Base-by-base conservation (phyloP, 2,797 vertebrate species). In the Lagocephalus sceleratus region DNA sequence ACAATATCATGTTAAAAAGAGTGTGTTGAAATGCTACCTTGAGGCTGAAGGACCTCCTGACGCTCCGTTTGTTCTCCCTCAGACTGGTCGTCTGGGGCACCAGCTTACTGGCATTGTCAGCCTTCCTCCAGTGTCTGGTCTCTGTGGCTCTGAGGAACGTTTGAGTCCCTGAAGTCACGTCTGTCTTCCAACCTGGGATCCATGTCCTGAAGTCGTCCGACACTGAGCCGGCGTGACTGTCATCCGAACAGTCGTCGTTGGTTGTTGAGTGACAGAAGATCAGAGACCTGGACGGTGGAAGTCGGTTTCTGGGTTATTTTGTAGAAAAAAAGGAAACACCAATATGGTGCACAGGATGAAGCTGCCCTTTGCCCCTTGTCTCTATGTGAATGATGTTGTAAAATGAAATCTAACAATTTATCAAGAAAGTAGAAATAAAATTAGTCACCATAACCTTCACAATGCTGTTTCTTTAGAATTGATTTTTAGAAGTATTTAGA, bases 201-300 rank as follows among this genome's bases (percentile, higher is more conserved):
- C 73, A 84, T 2, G 49, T 71, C 29, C 78, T 22, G 14, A 75
- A 69, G 0, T 14, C 39, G 7, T 90, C 90, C 8, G 87, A 86
- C 8, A 82, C 60, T 6, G 90, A 86, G 0, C 85, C 67, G 14
- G 60, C 25, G 22, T 76, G 88, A 54, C 82, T 90, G 68, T 94
- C 93, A 0, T 95, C 93, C 0, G 89, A 89, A 60, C 87, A 72
- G 1, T 95, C 95, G 0, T 97, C 94, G 0, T 86, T 92, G 59
- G 71, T 90, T 76, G 87, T 91, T 6, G 92, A 89, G 11, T 92
- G 91, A 62, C 95, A 98, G 47, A 97, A 91, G 55, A 96, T 92
- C 45, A 98, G 88, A 6, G 95, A 95, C 57, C 94, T 92, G 20
- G 90, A 49, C 15, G 20, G 8, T 3, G 32, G 47, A 16, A 25